phyloP scores from a whole-genome alignment of 2,888 invertebrate genomes.

The Eristalinus sepulchralis region DNA sequence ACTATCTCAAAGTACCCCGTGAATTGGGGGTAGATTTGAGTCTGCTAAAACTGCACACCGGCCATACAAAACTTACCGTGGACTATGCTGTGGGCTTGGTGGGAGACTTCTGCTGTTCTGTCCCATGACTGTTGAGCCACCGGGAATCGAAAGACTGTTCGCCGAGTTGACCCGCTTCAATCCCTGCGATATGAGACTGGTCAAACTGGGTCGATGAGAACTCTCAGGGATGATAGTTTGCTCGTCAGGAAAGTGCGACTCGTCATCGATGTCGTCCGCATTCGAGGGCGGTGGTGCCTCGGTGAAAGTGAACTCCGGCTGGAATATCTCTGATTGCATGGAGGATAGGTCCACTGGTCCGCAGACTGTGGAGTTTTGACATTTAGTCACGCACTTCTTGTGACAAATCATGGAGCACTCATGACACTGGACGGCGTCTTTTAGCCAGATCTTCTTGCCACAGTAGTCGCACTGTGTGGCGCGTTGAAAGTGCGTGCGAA shows the following conservation, averaged over 20 bases:
- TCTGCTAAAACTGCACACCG: no score
- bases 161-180: conserved; percentile 88
- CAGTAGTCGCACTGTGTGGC: conserved; percentile 96
- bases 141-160: conserved; percentile 85
- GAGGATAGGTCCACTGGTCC: conserved; percentile 80
- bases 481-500: conserved; percentile 93
- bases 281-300: conserved; percentile 74
- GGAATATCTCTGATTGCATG: conserved; percentile 52
- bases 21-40: no score
- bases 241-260: conserved; percentile 31
- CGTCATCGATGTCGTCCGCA: conserved; percentile 32
- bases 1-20: no score
- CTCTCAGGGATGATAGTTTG: conserved; percentile 71
- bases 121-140: conserved; percentile 81
- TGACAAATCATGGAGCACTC: conserved; percentile 96
- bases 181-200: conserved; percentile 82
- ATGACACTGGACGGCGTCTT: conserved; percentile 95
- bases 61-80: conserved; percentile 81
- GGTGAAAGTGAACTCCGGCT: conserved; percentile 82
- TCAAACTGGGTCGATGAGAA: conserved; percentile 79
- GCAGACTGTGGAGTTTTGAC: conserved; percentile 88
- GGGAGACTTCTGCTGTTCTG: conserved; percentile 86
- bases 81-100: conserved; percentile 89
- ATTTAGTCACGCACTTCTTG: conserved; percentile 96
- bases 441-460: conserved; percentile 98